A percentile compares a stretch with the other conserved stretches of the same genome.
Conservation (phyloP, 1,140 invertebrate genomes). For the Atta colombica region DNA sequence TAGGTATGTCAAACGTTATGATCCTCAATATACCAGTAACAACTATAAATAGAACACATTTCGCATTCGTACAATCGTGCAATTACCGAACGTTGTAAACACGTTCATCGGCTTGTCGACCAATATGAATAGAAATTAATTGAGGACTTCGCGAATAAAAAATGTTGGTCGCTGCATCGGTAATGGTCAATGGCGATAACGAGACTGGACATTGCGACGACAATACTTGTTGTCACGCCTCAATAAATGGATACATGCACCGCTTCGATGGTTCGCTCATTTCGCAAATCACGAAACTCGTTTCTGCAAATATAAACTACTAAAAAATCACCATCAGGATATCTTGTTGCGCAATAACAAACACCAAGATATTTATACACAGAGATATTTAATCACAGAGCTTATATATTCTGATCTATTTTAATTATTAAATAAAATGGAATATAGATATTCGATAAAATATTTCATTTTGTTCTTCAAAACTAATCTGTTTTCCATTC, state of each 20-base stretch:
- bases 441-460: background rate
- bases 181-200: conserved; percentile 13
- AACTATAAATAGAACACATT: background rate
- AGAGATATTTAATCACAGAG: background rate
- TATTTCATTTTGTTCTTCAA: background rate
- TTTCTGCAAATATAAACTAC: background rate
- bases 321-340: background rate
- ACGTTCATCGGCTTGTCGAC: conserved; percentile 52
- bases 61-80: conserved; percentile 45
- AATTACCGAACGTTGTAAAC: conserved; percentile 73
- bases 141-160: conserved; percentile 66
- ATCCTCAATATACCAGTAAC: background rate
- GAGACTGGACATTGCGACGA: conserved; percentile 27
- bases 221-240: conserved; percentile 72
- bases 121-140: conserved; percentile 76
- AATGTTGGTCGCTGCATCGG: conserved; percentile 48
- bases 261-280: conserved; percentile 40
- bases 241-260: conserved; percentile 65
- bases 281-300: conserved; percentile 2
- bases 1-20: background rate
- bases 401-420: background rate
- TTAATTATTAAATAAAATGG: background rate
- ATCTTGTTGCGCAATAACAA: background rate
- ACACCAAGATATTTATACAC: background rate
- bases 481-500: background rate